Evolutionary conservation across 1,140 invertebrate genomes (phyloP).

Genomic region (Pteromalus puparum): DNA sequence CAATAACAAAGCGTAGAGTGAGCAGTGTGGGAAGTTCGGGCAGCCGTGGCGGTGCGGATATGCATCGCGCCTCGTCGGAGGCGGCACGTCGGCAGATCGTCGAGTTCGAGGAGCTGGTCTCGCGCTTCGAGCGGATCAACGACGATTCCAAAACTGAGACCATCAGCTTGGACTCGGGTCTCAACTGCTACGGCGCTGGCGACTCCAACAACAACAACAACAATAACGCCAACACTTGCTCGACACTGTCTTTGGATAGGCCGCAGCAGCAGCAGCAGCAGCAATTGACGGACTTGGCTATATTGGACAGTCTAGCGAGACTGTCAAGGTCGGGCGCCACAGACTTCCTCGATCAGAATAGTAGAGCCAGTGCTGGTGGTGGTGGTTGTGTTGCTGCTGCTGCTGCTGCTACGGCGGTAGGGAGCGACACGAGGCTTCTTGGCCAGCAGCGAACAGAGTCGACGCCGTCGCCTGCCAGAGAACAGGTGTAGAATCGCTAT

Average conservation of each 20-base stretch:
- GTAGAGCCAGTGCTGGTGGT: slow-evolving; percentile 28
- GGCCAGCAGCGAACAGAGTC: neutral
- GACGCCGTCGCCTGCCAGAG: neutral
- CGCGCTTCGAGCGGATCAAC: slow-evolving; percentile 70
- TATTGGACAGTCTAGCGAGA: slow-evolving; percentile 25
- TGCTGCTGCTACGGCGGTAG: neutral
- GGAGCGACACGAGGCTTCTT: neutral
- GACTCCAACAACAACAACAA: slow-evolving; percentile 8
- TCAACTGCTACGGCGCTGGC: slow-evolving; percentile 9
- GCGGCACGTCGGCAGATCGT: slow-evolving; percentile 67
- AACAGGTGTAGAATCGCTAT: slow-evolving; percentile 38
- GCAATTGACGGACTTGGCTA: slow-evolving; percentile 18
- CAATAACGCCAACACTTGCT: neutral
- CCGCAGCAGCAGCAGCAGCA: slow-evolving; percentile 25
- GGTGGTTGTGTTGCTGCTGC: neutral
- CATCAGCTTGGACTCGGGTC: slow-evolving; percentile 30
- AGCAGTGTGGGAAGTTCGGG: slow-evolving; percentile 9
- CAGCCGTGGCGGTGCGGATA: slow-evolving; percentile 56
- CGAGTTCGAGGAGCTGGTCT: slow-evolving; percentile 71
- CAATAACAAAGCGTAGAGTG: neutral
- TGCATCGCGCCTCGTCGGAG: slow-evolving; percentile 60
- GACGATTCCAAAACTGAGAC: slow-evolving; percentile 47
- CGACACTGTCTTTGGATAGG: slow-evolving; percentile 22
- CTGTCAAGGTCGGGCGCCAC: slow-evolving; percentile 21
- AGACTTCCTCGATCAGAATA: slow-evolving; percentile 24